A percentile compares a stretch with the other conserved stretches of the same genome.
Conservation (phyloP, 2,888 invertebrate genomes). For the Lamellibrachia columna region DNA sequence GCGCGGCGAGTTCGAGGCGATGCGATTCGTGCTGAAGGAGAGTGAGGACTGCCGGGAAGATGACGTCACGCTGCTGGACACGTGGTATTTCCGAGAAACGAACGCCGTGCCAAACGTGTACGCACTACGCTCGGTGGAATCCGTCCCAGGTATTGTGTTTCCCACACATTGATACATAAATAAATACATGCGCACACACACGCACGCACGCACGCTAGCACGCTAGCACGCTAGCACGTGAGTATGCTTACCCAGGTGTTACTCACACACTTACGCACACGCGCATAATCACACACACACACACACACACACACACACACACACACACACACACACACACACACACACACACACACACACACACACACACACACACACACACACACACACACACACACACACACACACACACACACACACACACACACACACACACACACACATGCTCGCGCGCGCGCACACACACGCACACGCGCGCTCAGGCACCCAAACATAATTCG, state of each 20-base stretch:
- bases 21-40: conserved; percentile 37
- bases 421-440: not conserved
- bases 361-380: not conserved
- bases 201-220: not conserved
- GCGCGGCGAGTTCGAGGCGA: conserved; percentile 45
- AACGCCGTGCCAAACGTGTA: conserved; percentile 53
- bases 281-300: too few relatives aligned
- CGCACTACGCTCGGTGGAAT: conserved; percentile 46
- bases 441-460: not conserved
- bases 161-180: too few relatives aligned
- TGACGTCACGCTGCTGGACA: conserved; percentile 45
- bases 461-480: not conserved
- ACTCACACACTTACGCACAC: too few relatives aligned
- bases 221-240: not conserved
- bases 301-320: not conserved
- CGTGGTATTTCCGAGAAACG: conserved; percentile 52
- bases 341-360: not conserved
- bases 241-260: not conserved
- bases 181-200: too few relatives aligned
- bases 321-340: not conserved
- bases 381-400: not conserved
- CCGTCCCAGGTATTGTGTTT: conserved; percentile 30
- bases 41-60: conserved; percentile 34
- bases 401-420: conserved; percentile 1
- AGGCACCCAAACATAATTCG: too few relatives aligned